These are phyloP conservation scores for Rhinogobio ventralis DNA, from an alignment of 2,797 vertebrate species.

Conservation along the genomic window DNA sequence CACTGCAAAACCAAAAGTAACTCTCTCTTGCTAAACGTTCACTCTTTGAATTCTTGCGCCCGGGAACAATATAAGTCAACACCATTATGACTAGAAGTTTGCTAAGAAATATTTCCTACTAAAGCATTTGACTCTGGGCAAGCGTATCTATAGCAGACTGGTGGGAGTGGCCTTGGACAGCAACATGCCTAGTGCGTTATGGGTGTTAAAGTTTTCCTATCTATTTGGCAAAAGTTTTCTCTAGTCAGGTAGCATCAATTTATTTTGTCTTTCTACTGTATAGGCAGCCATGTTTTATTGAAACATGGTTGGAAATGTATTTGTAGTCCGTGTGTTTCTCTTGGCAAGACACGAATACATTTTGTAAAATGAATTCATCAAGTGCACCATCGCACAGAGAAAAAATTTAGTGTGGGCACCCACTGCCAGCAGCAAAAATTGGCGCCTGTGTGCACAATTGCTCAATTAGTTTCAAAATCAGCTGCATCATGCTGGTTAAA, in stretches of 20 bases:
- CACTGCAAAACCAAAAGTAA: not conserved
- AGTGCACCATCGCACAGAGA: not conserved
- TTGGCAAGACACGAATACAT: not conserved
- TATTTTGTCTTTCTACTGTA: not conserved
- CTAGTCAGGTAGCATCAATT: not conserved
- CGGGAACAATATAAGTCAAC: not conserved
- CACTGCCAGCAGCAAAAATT: not conserved
- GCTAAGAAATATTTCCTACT: not conserved
- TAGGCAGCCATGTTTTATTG: not conserved
- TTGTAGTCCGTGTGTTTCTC: not conserved
- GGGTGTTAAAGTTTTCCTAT: not conserved
- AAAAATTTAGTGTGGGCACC: not conserved
- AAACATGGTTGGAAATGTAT: not conserved
- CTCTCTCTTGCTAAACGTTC: not conserved
- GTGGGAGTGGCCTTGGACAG: not conserved
- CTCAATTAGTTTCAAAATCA: constrained; percentile 20
- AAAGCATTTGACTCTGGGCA: not conserved
- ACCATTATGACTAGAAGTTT: not conserved
- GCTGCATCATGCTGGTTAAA: constrained; percentile 14
- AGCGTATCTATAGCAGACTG: not conserved
- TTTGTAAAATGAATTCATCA: not conserved
- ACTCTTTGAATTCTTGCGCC: not conserved
- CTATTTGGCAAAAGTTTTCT: not conserved
- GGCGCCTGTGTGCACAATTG: not conserved
- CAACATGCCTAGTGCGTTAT: not conserved